Base-by-base conservation (phyloP, 2,888 invertebrate genomes). In the Trisateles emortualis region DNA sequence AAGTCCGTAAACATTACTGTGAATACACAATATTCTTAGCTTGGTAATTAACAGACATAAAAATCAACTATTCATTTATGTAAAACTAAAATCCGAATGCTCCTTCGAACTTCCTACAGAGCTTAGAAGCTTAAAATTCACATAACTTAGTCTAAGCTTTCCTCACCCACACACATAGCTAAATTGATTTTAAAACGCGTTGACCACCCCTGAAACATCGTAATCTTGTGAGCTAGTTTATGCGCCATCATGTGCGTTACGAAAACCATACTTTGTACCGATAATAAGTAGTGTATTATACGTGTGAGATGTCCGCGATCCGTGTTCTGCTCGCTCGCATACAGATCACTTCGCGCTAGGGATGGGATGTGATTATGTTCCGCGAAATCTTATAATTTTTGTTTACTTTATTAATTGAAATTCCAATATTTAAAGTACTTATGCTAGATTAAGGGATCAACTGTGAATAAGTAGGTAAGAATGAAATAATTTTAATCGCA, bases 171-270 rank as follows among this genome's bases (percentile, higher is more conserved):
- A 56, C 51, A 49, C 52, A 52, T 36, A 49, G 50, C 29, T 43
- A 62, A 56, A 57, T 64, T 68, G 62, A 65, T 68, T 68, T 64
- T 52, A 54, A 65, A 49, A 41, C 39, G 35, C 49, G 45, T 57
- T 66, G 69, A 57, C 69, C 68, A 60, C 64, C 70, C 63, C 59
- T 43, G 48, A 40, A 61, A 56, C 57, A 51, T 53, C 50, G 61
- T 68, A 72, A 71, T 69, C 68, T 55, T 64, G 41, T 42, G 59
- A 51, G 59, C 55, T 65, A 55, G 66, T 72, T n/a, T 78, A 79
- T 79, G 79, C 78, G 68, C 52, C 74, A 72, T 67, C 79, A 79
- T 68, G 76, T 36, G 62, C 71, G 74, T 73, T 70, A 73, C 73
- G 60, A 71, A 73, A 68, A 60, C 59, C 59, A 66, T 68, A 71